Conservation (phyloP, 1,140 invertebrate genomes). For the Macrosteles quadrilineatus region DNA sequence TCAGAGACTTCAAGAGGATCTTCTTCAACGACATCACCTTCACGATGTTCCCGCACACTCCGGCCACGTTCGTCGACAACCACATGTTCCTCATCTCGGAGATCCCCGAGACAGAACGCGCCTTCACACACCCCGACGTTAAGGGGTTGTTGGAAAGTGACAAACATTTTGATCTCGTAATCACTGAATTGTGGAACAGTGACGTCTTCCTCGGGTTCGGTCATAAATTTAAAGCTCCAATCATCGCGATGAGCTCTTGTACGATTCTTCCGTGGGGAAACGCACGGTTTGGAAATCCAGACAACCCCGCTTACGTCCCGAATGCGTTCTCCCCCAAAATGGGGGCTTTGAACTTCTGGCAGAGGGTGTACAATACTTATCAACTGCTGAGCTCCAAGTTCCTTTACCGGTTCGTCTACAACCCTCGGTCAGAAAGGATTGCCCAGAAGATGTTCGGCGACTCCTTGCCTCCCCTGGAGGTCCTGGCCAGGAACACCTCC, state of each 20-base stretch:
- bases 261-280: slow-evolving; percentile 61
- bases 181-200: slow-evolving; percentile 38
- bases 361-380: slow-evolving; percentile 35
- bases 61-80: neutral
- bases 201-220: slow-evolving; percentile 43
- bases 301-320: slow-evolving; percentile 39
- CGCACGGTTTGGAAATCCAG: slow-evolving; percentile 45
- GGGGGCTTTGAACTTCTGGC: slow-evolving; percentile 36
- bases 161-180: slow-evolving; percentile 38
- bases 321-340: slow-evolving; percentile 25
- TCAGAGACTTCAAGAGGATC: slow-evolving; percentile 1
- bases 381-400: neutral
- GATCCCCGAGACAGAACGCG: neutral
- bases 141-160: slow-evolving; percentile 25
- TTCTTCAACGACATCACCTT: slow-evolving; percentile 51
- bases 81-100: neutral
- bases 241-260: slow-evolving; percentile 59
- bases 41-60: slow-evolving; percentile 32
- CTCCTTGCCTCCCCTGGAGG: slow-evolving; percentile 51
- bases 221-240: slow-evolving; percentile 50
- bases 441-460: slow-evolving; percentile 37
- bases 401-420: slow-evolving; percentile 16
- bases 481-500: slow-evolving; percentile 59
- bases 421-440: slow-evolving; percentile 26
- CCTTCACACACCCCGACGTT: neutral